Conservation (phyloP, 2,888 invertebrate genomes). For the Latrodectus elegans region DNA sequence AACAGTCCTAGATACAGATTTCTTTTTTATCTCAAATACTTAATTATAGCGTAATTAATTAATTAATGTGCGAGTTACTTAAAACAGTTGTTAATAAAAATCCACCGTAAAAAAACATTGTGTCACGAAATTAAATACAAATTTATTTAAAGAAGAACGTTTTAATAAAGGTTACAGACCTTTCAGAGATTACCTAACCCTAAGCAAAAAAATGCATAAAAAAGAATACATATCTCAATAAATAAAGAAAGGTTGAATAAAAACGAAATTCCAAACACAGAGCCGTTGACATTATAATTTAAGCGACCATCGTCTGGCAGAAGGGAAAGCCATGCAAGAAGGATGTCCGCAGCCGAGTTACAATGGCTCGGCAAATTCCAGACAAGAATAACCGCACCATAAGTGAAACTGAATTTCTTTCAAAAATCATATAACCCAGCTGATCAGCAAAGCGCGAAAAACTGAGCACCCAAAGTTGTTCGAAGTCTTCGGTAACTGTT, state of each 20-base stretch:
- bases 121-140: too few species aligned
- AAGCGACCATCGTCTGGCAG: constrained; percentile 35
- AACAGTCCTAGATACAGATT: too few species aligned
- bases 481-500: constrained; percentile 11
- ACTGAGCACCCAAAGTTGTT: constrained; percentile 30
- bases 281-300: constrained; percentile 51
- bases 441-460: constrained; percentile 63
- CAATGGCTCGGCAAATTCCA: constrained; percentile 41
- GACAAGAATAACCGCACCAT: constrained; percentile 29
- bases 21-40: too few species aligned
- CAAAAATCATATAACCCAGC: constrained; percentile 59
- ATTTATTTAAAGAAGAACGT: too few species aligned
- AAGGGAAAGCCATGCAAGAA: constrained; percentile 8
- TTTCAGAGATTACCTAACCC: too few species aligned
- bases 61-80: too few species aligned
- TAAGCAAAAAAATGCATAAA: not conserved
- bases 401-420: constrained; percentile 61
- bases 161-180: too few species aligned
- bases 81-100: too few species aligned
- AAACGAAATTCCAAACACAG: constrained; percentile 14
- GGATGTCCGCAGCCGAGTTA: constrained; percentile 32
- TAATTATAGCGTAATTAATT: too few species aligned
- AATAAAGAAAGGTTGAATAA: constrained; percentile 17
- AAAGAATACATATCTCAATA: not conserved
- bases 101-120: too few species aligned